phyloP scores from a whole-genome alignment of 92 coral and sea anemone species.

The Zoanthus sociatus region DNA sequence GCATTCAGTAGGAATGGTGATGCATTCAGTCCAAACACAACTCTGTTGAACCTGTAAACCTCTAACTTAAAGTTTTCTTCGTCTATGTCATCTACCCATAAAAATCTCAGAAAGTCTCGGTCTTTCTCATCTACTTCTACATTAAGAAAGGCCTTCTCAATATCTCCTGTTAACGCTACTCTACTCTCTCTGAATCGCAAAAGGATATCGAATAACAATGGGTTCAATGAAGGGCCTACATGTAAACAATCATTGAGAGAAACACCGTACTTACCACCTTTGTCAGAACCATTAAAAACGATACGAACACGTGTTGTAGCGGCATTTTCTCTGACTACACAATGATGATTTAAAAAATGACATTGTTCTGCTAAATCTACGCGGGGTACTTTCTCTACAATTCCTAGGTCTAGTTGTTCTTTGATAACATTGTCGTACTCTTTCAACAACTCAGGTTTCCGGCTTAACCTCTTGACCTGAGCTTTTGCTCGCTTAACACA shows the following conservation, averaged over 20 bases:
- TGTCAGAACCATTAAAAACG: constrained; percentile 10
- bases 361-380: neutral
- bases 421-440: neutral
- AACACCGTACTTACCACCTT: constrained; percentile 13
- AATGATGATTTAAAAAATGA: constrained; percentile 21
- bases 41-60: constrained; percentile 57
- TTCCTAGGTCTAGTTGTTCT: constrained; percentile 29
- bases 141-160: too few relatives aligned
- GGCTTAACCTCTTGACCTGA: neutral
- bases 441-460: constrained; percentile 17
- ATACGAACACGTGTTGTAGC: constrained; percentile 8
- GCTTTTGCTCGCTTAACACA: neutral
- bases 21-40: constrained; percentile 58
- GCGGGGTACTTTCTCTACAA: neutral
- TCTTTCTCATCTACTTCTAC: constrained; percentile 38
- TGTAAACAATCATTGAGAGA: constrained; percentile 42
- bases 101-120: constrained; percentile 55
- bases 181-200: constrained; percentile 48
- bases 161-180: constrained; percentile 42
- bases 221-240: constrained; percentile 40
- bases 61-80: constrained; percentile 16
- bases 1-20: constrained; percentile 69
- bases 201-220: constrained; percentile 1
- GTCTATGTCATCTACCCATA: constrained; percentile 59
- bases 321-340: constrained; percentile 25